A percentile compares a stretch with the other conserved stretches of the same genome.
Conservation (phyloP, 2,888 invertebrate genomes). For the Aromia moschata region DNA sequence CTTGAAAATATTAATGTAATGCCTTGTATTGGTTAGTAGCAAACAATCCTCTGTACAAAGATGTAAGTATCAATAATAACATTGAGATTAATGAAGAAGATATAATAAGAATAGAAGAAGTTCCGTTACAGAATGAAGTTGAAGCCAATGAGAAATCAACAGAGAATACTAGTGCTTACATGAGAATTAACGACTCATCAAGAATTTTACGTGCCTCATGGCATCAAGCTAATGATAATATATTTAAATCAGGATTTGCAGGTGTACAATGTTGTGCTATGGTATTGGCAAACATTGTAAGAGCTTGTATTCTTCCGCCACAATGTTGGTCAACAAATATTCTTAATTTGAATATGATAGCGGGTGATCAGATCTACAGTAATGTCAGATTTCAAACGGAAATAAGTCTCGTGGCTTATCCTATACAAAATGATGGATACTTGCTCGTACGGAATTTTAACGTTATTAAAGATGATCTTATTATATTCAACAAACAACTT, state of each 20-base stretch:
- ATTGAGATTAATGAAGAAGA: neutral
- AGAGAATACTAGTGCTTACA: neutral
- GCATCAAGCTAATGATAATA: constrained; percentile 6
- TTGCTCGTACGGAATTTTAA: neutral
- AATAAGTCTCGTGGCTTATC: neutral
- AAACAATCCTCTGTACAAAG: constrained; percentile 4
- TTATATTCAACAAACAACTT: neutral
- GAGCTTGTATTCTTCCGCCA: neutral
- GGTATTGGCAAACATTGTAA: constrained; percentile 1
- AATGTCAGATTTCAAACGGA: neutral
- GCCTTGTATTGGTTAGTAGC: neutral
- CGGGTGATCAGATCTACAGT: neutral
- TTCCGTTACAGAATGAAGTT: neutral
- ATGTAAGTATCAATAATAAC: constrained; percentile 1
- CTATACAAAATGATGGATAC: constrained; percentile 1
- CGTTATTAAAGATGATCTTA: neutral
- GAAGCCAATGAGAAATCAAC: neutral
- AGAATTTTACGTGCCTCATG: constrained; percentile 6
- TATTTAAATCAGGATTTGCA: constrained; percentile 3
- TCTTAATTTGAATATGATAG: constrained; percentile 7
- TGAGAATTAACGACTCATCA: neutral
- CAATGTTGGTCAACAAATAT: constrained; percentile 3
- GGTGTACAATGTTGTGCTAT: constrained; percentile 11
- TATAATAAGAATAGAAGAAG: no score
- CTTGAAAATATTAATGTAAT: neutral